Base-by-base conservation (phyloP, 2,797 vertebrate species). In the Pteropus rufus region DNA sequence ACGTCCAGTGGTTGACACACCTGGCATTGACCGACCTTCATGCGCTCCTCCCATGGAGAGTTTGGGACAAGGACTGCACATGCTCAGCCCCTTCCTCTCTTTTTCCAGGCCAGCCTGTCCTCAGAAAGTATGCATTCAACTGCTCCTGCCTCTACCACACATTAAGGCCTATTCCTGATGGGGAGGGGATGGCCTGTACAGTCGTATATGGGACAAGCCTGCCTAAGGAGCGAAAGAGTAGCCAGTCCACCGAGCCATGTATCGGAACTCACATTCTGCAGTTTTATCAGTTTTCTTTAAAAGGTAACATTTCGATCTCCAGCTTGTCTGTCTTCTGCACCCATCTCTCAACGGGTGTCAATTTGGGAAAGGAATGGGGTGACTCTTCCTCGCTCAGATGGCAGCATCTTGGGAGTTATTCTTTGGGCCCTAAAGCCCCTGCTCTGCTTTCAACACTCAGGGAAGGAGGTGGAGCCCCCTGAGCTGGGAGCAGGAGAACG, bases 131-230 rank as follows among this genome's bases (percentile, higher is more conserved):
- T 18, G 29, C 70, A 1, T 24, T 34, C 39, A 80, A 24, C 3
- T 15, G 29, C 26, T 46, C 41, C 41, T 4, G 5, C 11, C 7
- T n/a, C 64, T 3, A 0, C 52, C 36, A 2, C 16, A 7, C 0
- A 2, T 2, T 15, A 67, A 15, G 39, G 62, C 23, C 86, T 39
- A 34, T 11, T 26, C 65, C 65, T 4, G 14, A 31, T 3, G 5
- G 21, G 1, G n/a, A 56, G 23, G 6, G 31, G 46, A 34, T 3
- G 36, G n/a, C 85, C 29, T 36, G 24, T 0, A 26, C 70, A 52
- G 7, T 72, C 41, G 19, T 11, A 7, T 7, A 14, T 5, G 0
- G 23, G 39, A 39, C 19, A 46, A 52, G 21, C 67, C 31, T 21
- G 52, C 58, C 81, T 4, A 10, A 65, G 56, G 54, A 31, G 15